Conservation (phyloP, 1,140 invertebrate species). For the Plectus sambesii region DNA sequence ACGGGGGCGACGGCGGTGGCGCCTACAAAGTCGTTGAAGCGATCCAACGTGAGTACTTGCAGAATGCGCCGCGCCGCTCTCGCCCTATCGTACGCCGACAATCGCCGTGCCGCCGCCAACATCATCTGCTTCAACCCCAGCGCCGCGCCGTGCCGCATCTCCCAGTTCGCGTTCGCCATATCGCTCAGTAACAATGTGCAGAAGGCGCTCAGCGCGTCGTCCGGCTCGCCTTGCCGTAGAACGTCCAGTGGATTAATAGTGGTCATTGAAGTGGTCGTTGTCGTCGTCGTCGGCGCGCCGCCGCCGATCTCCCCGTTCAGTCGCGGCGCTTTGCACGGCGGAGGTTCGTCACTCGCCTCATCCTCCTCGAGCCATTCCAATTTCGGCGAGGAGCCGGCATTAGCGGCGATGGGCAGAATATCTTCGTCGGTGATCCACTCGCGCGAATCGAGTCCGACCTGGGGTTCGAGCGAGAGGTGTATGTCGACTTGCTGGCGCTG, state of each 20-base stretch:
- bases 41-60: constrained; percentile 23
- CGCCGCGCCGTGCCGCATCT: not conserved
- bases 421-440: no score
- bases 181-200: no score
- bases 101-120: constrained; percentile 10
- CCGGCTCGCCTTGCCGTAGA: constrained; percentile 14
- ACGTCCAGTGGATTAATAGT: constrained; percentile 20
- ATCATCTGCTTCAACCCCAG: not conserved
- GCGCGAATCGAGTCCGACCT: no score
- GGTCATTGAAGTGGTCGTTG: constrained; percentile 28
- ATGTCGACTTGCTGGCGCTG: no score
- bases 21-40: constrained; percentile 36
- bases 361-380: no score
- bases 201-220: constrained; percentile 16
- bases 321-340: constrained; percentile 25
- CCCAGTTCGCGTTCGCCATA: constrained; percentile 13
- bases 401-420: no score
- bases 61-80: constrained; percentile 24
- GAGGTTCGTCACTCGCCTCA: constrained; percentile 14
- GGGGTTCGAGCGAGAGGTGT: no score
- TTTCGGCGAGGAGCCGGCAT: no score
- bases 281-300: constrained; percentile 25
- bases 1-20: constrained; percentile 39
- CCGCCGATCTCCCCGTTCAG: constrained; percentile 1
- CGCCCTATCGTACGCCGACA: constrained; percentile 24